Base-by-base conservation (phyloP, 2,888 invertebrate species). In the Caenorhabditis wallacei region DNA sequence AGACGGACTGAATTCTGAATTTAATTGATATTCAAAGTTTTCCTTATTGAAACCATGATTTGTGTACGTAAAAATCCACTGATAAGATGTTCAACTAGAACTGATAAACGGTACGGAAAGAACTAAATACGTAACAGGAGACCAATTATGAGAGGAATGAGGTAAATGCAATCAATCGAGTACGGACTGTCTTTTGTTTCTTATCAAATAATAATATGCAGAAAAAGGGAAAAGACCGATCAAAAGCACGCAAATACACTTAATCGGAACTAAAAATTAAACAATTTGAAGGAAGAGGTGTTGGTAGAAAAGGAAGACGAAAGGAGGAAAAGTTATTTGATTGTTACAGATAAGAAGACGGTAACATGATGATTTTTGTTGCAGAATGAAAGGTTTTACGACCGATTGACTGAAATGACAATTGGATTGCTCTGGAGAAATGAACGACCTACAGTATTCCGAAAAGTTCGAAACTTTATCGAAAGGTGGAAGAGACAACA, bases 321-420 rank as follows among this genome's bases (percentile, higher is more conserved):
- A 37, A 37, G 37, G n/a, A 61, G 22, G 1, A 5, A 43, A 61
- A 43, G 1, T 16, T 26, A 22, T 24, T 68, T 43, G 56, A 54
- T 69, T 24, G 30, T 10, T 37, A 51, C 10, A 13, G 26, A 22
- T 22, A 20, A 37, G 48, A 54, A 54, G 43, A 64, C 4, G 40
- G 37, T 68, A 54, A 30, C 22, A 37, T 59, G 61, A 53, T 72
- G 61, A 72, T 51, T 61, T 30, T 53, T 26, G 37, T 43, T 43
- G 61, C 43, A 61, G 43, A 43, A 10, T 3, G 22, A 26, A 43
- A 8, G 24, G n/a, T 53, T 72, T 72, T 51, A 53, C 37, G 53
- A 54, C 30, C n/a, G 43, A 63, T 63, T 54, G 72, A 72, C 54
- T 24, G 72, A 37, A 72, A 54, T 72, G 72, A 63, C 72, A 57